A percentile compares a stretch with the other conserved stretches of the same genome.
Conservation (phyloP, 23 tunicate species). For the Halocynthia roretzi region DNA sequence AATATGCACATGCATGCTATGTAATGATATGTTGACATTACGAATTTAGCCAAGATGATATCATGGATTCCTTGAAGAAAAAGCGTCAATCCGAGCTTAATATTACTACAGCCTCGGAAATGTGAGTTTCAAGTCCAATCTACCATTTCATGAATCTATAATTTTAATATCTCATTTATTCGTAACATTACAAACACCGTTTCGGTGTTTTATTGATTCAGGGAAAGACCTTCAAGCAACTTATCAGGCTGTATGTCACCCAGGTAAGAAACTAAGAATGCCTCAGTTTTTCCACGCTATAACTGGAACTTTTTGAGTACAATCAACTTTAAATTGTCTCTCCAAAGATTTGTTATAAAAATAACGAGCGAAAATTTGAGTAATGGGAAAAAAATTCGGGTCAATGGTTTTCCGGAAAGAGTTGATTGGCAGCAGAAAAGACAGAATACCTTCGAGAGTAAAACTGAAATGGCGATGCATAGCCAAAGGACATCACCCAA, state of each 20-base stretch:
- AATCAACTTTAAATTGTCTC: not conserved
- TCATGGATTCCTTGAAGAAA: constrained; percentile 20
- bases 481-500: constrained; percentile 2
- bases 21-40: too few relatives aligned
- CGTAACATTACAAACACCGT: not conserved
- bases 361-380: not conserved
- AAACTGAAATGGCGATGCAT: constrained; percentile 18
- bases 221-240: constrained; percentile 55
- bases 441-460: constrained; percentile 10
- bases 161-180: constrained; percentile 1
- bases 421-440: too few relatives aligned
- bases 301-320: too few relatives aligned
- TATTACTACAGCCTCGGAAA: constrained; percentile 36
- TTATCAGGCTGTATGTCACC: not conserved
- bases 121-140: constrained; percentile 27
- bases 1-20: not conserved
- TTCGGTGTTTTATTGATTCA: constrained; percentile 18
- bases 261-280: constrained; percentile 17
- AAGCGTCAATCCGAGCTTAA: constrained; percentile 64
- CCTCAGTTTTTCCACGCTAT: not conserved
- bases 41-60: constrained; percentile 59
- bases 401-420: too few relatives aligned
- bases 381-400: too few relatives aligned
- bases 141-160: not conserved
- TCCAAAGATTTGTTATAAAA: constrained; percentile 5